Evolutionary conservation across 2,888 invertebrate species (phyloP).

Genomic region (Fissipunctia ypsillon): DNA sequence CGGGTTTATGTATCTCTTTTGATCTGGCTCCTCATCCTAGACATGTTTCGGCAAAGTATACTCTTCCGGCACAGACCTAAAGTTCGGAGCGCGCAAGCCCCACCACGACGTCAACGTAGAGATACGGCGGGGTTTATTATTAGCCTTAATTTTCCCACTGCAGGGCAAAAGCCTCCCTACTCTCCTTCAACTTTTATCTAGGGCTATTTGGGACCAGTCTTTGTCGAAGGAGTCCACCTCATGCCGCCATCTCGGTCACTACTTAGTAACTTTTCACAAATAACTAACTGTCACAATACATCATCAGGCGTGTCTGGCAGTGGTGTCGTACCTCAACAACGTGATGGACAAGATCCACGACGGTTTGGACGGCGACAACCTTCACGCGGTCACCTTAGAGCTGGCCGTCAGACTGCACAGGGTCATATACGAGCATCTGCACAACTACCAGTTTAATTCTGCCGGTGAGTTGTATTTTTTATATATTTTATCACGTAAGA

Average conservation of each 20-base stretch:
- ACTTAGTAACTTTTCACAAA: neutral
- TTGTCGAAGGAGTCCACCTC: neutral
- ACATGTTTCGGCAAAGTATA: no score
- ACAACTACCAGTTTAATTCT: conserved; percentile 98
- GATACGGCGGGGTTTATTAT: no score
- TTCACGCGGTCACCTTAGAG: conserved; percentile 96
- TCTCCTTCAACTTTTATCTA: neutral
- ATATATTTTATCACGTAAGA: no score
- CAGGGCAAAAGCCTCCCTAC: neutral
- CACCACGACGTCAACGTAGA: no score
- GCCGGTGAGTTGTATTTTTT: conserved; percentile 91
- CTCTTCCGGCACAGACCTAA: no score
- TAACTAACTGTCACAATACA: neutral
- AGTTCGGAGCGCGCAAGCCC: no score
- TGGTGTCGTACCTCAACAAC: conserved; percentile 95
- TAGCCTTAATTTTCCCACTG: neutral
- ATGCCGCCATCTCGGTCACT: neutral
- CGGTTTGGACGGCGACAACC: conserved; percentile 97
- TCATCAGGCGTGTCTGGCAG: conserved; percentile 94
- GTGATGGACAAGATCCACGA: conserved; percentile 94
- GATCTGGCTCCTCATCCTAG: no score
- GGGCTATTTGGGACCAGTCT: neutral
- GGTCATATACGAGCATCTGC: conserved; percentile 98
- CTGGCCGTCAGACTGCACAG: conserved; percentile 98
- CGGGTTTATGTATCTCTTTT: no score